These are phyloP conservation scores for Drosophila neutralis DNA, from an alignment of 2,888 invertebrate genomes.

Conservation along the genomic window DNA sequence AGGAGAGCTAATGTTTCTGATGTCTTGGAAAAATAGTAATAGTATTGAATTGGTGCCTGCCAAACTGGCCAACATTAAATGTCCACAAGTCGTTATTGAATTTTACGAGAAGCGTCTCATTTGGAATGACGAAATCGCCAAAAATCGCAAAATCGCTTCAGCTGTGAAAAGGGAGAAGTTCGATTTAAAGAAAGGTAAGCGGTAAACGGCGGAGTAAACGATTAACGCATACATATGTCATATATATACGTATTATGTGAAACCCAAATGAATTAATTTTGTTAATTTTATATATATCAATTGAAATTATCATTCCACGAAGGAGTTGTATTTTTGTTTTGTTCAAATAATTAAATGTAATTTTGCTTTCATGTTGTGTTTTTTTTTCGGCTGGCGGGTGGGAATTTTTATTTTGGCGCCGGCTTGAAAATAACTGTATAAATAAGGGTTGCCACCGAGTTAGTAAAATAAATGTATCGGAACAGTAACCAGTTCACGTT, in stretches of 20 bases:
- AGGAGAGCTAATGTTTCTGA: conserved; percentile 95
- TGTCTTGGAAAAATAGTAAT: conserved; percentile 96
- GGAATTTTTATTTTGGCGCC: conserved; percentile 19
- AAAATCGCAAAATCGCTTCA: not conserved
- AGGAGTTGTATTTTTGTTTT: conserved; percentile 2
- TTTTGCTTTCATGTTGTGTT: not conserved
- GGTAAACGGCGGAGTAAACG: conserved; percentile 13
- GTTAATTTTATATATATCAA: not conserved
- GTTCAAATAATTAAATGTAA: not conserved
- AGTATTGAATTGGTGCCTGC: conserved; percentile 95
- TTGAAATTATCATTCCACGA: not conserved
- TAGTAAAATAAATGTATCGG: not conserved
- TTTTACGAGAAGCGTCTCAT: conserved; percentile 97
- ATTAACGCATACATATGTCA: not conserved
- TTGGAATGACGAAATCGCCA: conserved; percentile 86
- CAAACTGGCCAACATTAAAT: conserved; percentile 92
- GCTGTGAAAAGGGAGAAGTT: not conserved
- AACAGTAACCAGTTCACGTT: conserved; percentile 7
- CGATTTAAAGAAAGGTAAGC: not conserved
- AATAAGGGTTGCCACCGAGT: conserved; percentile 27
- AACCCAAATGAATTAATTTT: not conserved
- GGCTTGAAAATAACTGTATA: not conserved
- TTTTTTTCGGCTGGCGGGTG: not conserved
- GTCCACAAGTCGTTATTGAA: conserved; percentile 95
- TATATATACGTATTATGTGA: conserved; percentile 1